A percentile compares a stretch with the other conserved stretches of the same genome.
phyloP scores from a whole-genome alignment of 1,140 invertebrate genomes.

The Monochamus saltuarius region DNA sequence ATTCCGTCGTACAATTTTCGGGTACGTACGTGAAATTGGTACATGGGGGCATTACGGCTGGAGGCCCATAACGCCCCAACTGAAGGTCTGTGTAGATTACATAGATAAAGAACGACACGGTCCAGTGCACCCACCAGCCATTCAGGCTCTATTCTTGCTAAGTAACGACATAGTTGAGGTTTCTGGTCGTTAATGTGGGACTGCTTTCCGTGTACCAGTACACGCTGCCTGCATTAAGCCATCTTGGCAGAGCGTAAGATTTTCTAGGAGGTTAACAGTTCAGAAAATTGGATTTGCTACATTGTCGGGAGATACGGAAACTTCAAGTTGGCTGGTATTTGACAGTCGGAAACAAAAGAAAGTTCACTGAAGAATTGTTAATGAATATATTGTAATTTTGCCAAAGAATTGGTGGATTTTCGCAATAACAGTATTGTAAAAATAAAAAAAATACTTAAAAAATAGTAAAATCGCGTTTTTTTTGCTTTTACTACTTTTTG shows the following conservation, averaged over 20 bases:
- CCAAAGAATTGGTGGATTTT: too few relatives aligned
- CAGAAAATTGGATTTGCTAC: too few relatives aligned
- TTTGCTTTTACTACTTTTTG: too few relatives aligned
- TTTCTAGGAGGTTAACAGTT: not conserved
- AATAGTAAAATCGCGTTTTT: too few relatives aligned
- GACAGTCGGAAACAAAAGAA: too few relatives aligned
- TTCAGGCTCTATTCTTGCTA: conserved; percentile 45
- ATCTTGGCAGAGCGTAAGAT: conserved; percentile 2
- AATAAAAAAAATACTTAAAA: too few relatives aligned
- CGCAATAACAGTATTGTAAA: too few relatives aligned
- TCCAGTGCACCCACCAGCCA: conserved; percentile 43
- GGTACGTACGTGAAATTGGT: conserved; percentile 14
- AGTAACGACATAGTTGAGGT: conserved; percentile 50
- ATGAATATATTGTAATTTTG: too few relatives aligned
- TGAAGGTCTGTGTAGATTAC: conserved; percentile 44
- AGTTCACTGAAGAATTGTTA: too few relatives aligned
- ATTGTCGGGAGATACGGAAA: too few relatives aligned
- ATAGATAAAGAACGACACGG: conserved; percentile 47
- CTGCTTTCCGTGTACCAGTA: conserved; percentile 11
- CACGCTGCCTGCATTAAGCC: conserved; percentile 8
- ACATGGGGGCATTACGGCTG: conserved; percentile 22
- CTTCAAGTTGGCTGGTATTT: too few relatives aligned
- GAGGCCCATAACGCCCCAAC: conserved; percentile 28
- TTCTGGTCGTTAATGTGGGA: conserved; percentile 44
- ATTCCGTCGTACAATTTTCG: too few relatives aligned